phyloP scores from a whole-genome alignment of 2,797 vertebrate species.

The Morelia viridis region DNA sequence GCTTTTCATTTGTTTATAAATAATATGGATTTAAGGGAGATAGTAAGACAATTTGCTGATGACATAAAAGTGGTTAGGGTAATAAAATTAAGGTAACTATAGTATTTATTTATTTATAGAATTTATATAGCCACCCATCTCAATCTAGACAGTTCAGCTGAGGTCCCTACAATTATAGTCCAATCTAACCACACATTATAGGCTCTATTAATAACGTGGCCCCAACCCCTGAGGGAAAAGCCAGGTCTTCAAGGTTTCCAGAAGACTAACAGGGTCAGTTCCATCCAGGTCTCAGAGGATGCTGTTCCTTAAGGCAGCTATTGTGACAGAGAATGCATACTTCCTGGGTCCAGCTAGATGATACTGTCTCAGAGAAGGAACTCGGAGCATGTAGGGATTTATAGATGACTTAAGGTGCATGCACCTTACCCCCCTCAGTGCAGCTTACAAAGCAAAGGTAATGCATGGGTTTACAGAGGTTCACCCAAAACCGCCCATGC shows the following conservation, averaged over 20 bases:
- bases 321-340: background rate
- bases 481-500: no score
- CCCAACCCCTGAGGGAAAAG: background rate
- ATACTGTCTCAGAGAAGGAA: background rate
- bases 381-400: no score
- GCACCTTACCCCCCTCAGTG: no score
- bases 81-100: background rate
- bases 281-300: background rate
- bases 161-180: background rate
- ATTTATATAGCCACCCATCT: background rate
- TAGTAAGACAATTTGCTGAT: background rate
- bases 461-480: no score
- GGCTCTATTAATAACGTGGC: background rate
- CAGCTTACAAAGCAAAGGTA: no score
- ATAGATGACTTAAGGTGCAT: no score
- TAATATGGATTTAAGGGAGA: background rate
- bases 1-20: background rate
- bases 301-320: background rate
- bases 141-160: background rate
- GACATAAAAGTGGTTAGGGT: background rate
- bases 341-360: background rate
- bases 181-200: background rate
- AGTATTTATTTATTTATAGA: background rate
- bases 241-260: background rate
- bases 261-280: background rate